Conservation (phyloP, 2,888 invertebrate species). For the Drosophila gaucha region DNA sequence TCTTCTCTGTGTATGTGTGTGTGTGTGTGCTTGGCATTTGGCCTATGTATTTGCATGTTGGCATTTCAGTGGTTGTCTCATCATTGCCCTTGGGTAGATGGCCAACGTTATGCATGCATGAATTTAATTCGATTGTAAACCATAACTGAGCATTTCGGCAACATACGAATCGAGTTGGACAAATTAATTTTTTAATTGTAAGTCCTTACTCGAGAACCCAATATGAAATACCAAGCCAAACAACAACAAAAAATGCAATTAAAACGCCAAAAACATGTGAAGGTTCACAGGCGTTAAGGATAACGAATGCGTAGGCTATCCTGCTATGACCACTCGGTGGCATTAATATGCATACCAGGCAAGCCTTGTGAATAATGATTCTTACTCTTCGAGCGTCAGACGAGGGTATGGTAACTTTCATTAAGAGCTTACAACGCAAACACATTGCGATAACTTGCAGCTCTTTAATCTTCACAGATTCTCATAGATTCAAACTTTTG, state of each 20-base stretch:
- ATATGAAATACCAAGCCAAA: slow-evolving; percentile 11
- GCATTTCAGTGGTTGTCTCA: slow-evolving; percentile 47
- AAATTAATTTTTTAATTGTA: slow-evolving; percentile 49
- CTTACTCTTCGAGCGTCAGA: background rate
- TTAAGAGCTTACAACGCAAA: background rate
- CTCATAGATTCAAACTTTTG: too few relatives aligned
- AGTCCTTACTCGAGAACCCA: background rate
- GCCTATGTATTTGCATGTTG: slow-evolving; percentile 35
- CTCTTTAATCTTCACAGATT: background rate
- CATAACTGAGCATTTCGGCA: slow-evolving; percentile 16
- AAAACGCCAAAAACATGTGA: slow-evolving; percentile 15
- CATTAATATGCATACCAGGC: slow-evolving; percentile 31
- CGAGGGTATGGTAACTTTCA: background rate
- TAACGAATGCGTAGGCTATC: background rate
- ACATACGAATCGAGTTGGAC: slow-evolving; percentile 4
- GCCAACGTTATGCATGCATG: slow-evolving; percentile 40
- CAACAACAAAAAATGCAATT: slow-evolving; percentile 24
- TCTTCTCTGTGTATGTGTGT: slow-evolving; percentile 5
- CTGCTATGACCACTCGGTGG: slow-evolving; percentile 1
- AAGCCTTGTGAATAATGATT: slow-evolving; percentile 22
- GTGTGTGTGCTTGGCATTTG: slow-evolving; percentile 37
- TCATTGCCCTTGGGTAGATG: slow-evolving; percentile 30
- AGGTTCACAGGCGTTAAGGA: slow-evolving; percentile 1
- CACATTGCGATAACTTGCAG: background rate
- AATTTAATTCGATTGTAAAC: slow-evolving; percentile 44